Evolutionary conservation across 2,797 vertebrate genomes (phyloP), one percentile per base, ranked within the genome.

Genomic region (Nyctibius grandis): DNA sequence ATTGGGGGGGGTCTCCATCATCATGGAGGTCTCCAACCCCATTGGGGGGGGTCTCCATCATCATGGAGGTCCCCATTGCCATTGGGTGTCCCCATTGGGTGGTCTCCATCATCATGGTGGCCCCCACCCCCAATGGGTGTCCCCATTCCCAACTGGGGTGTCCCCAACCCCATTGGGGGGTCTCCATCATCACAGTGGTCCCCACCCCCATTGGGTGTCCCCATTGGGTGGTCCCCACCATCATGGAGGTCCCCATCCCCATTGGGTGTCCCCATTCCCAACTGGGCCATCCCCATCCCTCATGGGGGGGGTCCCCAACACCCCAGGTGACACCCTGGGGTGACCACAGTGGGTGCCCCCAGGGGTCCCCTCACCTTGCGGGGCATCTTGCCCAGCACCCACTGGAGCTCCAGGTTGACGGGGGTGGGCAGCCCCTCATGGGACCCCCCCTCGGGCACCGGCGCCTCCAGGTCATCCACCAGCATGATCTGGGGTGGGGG

Each of bases 371-470:
- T 14, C 72, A 98, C 98, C 98, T 99, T 99, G 85, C 96, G 99
- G 5, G 99, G 99, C 99, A 99, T 99, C 88, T 99, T 99, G 50
- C 99, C 99, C 89, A 99, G 97, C 48, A 99, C 99, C 99, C 99
- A 99, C 44, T 99, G 98, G 26, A 99, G 98, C 83, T 99, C 97
- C 84, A 99, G 97, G 97, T 99, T 98, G 10, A 99, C 99, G 8
- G 99, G 99, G 34, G 95, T 96, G 59, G 40, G 8, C 29, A 70
- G 91, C 86, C 82, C 94, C n/a, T 77, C 76, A 86, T 92, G 91
- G 48, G 82, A 51, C 15, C 68, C 83, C 20, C 63, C 85, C 33
- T 91, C 91, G 0, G 73, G 61, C 21, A 91, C 61, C 5, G 51
- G 97, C 38, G 3, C 38, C 31, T 36, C 92, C 15, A 98, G 97